Percentiles rank a stretch among this genome's conserved stretches.
Evolutionary conservation across 2,888 invertebrate species (phyloP).

Genomic region (Gymnocheta viridis): DNA sequence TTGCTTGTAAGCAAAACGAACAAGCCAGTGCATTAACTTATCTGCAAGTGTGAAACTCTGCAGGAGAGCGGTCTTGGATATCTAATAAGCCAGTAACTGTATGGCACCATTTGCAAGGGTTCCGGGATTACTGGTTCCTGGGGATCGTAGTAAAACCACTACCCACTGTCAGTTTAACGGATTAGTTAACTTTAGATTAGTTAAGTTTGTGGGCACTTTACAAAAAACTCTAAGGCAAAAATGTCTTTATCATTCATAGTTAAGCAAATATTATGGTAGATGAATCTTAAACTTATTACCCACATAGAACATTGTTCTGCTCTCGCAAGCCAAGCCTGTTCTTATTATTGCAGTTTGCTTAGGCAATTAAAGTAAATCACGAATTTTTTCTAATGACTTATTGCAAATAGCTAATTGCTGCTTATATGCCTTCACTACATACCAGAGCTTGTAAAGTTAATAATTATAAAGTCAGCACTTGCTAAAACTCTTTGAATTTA

Average conservation of each 20-base stretch:
- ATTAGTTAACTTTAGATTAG: no score
- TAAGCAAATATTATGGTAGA: not conserved
- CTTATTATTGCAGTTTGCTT: slow-evolving; percentile 10
- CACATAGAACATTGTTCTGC: not conserved
- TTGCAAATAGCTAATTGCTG: slow-evolving; percentile 63
- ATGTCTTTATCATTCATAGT: not conserved
- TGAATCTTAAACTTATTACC: not conserved
- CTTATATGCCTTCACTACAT: slow-evolving; percentile 43
- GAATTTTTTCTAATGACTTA: slow-evolving; percentile 67
- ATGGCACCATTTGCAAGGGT: no score
- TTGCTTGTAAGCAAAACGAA: no score
- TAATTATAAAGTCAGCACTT: slow-evolving; percentile 69
- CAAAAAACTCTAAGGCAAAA: not conserved
- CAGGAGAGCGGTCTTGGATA: no score
- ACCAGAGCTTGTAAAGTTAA: slow-evolving; percentile 42
- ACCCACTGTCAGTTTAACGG: no score
- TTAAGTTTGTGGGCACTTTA: no score
- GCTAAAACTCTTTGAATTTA: slow-evolving; percentile 53
- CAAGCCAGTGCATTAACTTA: no score
- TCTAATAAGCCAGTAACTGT: no score
- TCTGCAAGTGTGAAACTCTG: no score
- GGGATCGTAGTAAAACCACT: no score
- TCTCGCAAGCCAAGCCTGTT: not conserved
- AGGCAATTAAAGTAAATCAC: slow-evolving; percentile 67
- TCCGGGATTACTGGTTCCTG: no score